Conservation (phyloP, 2,113 vertebrate genomes). For the Bothrops jararaca region DNA sequence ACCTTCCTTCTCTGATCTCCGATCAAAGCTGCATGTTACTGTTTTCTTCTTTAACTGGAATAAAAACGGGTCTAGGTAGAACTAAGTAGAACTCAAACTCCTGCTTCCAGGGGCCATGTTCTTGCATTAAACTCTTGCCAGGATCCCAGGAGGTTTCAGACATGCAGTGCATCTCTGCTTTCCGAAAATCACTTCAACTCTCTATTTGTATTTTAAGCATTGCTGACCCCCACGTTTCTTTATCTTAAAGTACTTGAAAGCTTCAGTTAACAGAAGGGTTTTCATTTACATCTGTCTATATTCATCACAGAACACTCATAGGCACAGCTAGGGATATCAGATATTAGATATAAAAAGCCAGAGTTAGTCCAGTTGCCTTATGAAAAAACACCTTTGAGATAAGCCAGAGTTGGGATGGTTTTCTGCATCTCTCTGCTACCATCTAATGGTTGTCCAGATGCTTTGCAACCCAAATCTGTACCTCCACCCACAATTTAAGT, state of each 20-base stretch:
- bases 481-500: background rate
- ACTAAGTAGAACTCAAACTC: background rate
- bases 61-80: background rate
- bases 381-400: no score
- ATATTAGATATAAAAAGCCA: background rate
- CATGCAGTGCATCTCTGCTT: background rate
- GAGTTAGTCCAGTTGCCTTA: background rate
- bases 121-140: background rate
- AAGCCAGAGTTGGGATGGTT: background rate
- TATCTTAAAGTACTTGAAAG: background rate
- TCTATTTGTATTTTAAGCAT: background rate
- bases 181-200: background rate
- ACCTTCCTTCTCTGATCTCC: background rate
- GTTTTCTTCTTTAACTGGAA: background rate
- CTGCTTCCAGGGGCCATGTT: background rate
- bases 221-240: background rate
- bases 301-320: background rate
- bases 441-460: background rate
- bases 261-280: background rate
- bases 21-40: background rate
- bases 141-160: background rate
- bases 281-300: background rate
- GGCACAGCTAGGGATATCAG: background rate
- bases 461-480: background rate
- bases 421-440: background rate